phyloP scores from a whole-genome alignment of 23 tunicate genomes.

The Halocynthia aurantium region DNA sequence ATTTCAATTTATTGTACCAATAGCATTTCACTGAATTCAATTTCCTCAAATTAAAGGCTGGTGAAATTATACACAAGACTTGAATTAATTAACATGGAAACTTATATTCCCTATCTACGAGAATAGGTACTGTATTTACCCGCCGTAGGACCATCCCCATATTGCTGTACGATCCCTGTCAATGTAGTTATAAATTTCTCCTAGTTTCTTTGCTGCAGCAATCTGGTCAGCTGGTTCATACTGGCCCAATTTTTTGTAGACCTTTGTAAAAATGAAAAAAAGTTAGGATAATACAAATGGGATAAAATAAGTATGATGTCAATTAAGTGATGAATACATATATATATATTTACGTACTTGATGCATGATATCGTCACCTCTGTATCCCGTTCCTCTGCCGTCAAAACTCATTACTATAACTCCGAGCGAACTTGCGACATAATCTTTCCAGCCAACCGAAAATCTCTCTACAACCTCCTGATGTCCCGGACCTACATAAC shows the following conservation, averaged over 20 bases:
- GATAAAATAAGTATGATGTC: background rate
- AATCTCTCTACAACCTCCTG: conserved; percentile 64
- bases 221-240: conserved; percentile 90
- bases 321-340: background rate
- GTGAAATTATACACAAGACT: too few species aligned
- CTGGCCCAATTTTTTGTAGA: conserved; percentile 69
- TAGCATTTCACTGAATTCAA: too few species aligned
- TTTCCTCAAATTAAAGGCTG: too few species aligned
- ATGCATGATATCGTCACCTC: conserved; percentile 83
- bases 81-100: too few species aligned
- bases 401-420: conserved; percentile 85
- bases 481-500: conserved; percentile 52
- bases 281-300: background rate
- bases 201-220: conserved; percentile 44
- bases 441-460: conserved; percentile 61
- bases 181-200: conserved; percentile 30
- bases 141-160: conserved; percentile 94
- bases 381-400: conserved; percentile 86
- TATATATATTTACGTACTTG: conserved; percentile 18
- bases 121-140: conserved; percentile 25
- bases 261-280: conserved; percentile 12
- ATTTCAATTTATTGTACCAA: background rate
- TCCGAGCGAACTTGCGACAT: conserved; percentile 56
- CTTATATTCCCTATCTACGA: too few species aligned
- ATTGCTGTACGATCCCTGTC: conserved; percentile 55